Evolutionary conservation across 2,888 invertebrate species (phyloP), one percentile per base, ranked within the genome.

Genomic region (Sicus ferrugineus): DNA sequence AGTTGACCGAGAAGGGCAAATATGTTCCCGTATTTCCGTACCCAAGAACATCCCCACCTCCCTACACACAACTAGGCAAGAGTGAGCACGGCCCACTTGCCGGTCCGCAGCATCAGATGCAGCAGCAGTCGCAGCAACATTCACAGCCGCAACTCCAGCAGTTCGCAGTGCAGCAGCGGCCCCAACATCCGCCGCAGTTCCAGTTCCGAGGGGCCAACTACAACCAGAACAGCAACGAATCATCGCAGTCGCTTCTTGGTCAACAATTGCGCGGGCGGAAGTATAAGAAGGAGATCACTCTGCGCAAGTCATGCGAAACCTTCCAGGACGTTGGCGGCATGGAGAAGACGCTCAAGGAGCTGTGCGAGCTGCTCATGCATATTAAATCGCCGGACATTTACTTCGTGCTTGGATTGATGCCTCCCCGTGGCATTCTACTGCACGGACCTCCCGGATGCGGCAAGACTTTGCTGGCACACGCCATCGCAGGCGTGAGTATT

Each of bases 361-460:
- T 95, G 2, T 92, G 92, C 81, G 91, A 92, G 80, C 86, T 94
- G 68, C 86, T 96, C 64, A 87, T 95, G 75, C 96, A 97, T 81
- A 90, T 97, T 84, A 93, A 92, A 78, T 94, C 96, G 79, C 95
- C 97, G 2, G 94, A 96, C 83, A 90, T 97, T n/a, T 97, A 95
- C 83, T 87, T 88, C 70, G 89, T 91, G 75, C 87, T 97, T 73
- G 96, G 96, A 1, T 90, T 96, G 66, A 90, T 92, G 73, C 93
- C 97, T 48, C 95, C 97, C 0, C 88, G 95, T 79, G 98, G 97
- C 30, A 92, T 98, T 77, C 86, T 99, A 63, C 87, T 98, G 59
- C 97, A 98, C 84, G 98, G 98, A 0, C 98, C 98, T 0, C 96
- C 98, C 0, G 98, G 98, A 0, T 96, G 96, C 82, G 98, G 98